Percentiles rank a stretch among this genome's conserved stretches.
Evolutionary conservation across 2,888 invertebrate species (phyloP).

Genomic region (Standfussiana lucernea): DNA sequence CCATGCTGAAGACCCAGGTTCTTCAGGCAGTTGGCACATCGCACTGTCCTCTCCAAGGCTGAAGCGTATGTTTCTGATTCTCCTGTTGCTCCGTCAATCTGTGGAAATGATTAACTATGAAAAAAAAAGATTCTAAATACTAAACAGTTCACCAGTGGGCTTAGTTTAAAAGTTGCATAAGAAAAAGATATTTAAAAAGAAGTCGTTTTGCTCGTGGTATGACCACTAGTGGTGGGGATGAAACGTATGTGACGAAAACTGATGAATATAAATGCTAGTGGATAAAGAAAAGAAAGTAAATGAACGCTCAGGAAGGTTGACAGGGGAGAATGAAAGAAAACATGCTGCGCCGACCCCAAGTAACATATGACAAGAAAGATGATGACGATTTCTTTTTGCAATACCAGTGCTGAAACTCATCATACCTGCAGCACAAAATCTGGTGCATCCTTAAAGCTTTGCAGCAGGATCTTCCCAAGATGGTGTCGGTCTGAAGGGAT

Average conservation of each 20-base stretch:
- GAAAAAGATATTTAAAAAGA: background rate
- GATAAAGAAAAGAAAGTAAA: background rate
- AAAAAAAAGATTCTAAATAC: background rate
- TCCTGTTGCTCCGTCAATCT: constrained; percentile 86
- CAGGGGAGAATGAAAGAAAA: background rate
- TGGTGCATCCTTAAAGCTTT: constrained; percentile 77
- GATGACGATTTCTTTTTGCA: background rate
- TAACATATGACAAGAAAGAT: background rate
- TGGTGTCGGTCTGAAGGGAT: constrained; percentile 76
- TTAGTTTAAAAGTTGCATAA: background rate
- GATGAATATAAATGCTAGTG: background rate
- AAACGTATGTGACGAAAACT: background rate
- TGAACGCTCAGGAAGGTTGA: background rate
- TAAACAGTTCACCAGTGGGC: no score
- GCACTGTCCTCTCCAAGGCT: constrained; percentile 79
- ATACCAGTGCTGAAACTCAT: background rate
- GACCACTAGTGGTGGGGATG: background rate
- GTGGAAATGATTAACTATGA: background rate
- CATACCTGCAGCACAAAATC: constrained; percentile 76
- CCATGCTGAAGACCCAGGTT: constrained; percentile 80
- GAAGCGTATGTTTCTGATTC: constrained; percentile 83
- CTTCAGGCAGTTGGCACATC: constrained; percentile 83
- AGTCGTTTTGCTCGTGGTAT: background rate
- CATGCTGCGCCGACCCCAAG: background rate
- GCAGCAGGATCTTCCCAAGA: constrained; percentile 80